Evolutionary conservation across 2,888 invertebrate species (phyloP), one percentile per base, ranked within the genome.

Genomic region (Napeogenes inachia): DNA sequence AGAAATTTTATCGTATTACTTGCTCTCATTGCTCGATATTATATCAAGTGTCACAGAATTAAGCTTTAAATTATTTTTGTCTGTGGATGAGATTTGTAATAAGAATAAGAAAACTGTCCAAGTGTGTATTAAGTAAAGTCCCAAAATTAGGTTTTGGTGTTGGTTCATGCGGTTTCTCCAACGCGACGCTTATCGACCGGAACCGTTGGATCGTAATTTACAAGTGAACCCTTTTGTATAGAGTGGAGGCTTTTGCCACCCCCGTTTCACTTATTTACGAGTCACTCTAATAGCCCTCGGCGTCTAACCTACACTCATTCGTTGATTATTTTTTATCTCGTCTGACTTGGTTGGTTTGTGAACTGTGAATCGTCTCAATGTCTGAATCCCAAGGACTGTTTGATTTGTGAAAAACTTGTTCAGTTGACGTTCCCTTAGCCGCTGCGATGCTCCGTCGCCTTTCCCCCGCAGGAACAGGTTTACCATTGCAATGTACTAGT

Each of bases 401-500:
- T 50, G 2, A 30, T 50, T 30, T 30, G 50, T 30, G 10, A 30
- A 6, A 50, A 50, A 50, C 54, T 33, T 33, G 33, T 13, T 33
- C 33, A 13, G 32, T 33, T 57, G 57, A 57, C 50, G 56, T 61
- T 72, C 65, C 58, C 60, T 66, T 61, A 68, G 63, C 62, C 63
- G 69, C 66, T 64, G 68, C 70, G 66, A 70, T 68, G 67, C 68
- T 71, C 68, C 73, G 73, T 73, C 75, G 75, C 78, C 74, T 78
- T 77, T 79, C 79, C 78, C 81, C 78, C 80, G 79, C 76, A 75
- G 82, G 80, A 85, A 85, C 84, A 77, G 84, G 86, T 86, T 85
- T 78, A 68, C 73, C 71, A 50, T 45, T 61, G 62, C 60, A 66
- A 62, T 64, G 62, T 60, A 62, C 64, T 66, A 59, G 57, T 64